These are phyloP conservation scores for Xerus inauris DNA, from an alignment of 2,113 vertebrate species.

Conservation along the genomic window DNA sequence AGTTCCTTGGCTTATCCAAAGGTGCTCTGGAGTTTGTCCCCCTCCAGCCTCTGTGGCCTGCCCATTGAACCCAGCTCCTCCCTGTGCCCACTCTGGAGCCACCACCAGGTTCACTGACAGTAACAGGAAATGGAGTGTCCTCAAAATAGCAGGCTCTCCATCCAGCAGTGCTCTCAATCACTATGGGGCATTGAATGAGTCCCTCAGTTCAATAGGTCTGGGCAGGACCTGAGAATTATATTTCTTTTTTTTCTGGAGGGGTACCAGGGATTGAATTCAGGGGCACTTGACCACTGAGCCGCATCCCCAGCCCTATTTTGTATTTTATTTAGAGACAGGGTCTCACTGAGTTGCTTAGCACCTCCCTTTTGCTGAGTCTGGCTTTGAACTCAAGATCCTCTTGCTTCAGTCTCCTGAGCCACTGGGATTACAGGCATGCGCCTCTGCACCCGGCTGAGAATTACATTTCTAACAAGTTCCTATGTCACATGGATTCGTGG, in stretches of 20 bases:
- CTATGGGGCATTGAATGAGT: rapidly evolving
- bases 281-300: too few species aligned
- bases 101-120: neutral
- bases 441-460: too few species aligned
- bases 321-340: too few species aligned
- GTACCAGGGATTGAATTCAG: too few species aligned
- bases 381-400: too few species aligned
- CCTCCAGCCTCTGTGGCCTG: neutral
- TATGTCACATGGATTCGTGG: neutral
- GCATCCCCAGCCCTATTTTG: too few species aligned
- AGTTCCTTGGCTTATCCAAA: neutral
- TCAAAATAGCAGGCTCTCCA: neutral
- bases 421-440: too few species aligned
- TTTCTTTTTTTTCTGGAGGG: too few species aligned
- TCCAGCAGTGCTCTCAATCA: neutral
- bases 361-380: too few species aligned
- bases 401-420: too few species aligned
- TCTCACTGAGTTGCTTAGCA: too few species aligned
- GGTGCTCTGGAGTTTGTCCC: neutral
- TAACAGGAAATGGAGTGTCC: rapidly evolving
- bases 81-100: rapidly evolving
- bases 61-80: too few species aligned
- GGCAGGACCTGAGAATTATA: neutral
- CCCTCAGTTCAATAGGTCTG: neutral
- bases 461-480: neutral